Conservation (phyloP, 1,140 invertebrate genomes). For the Drosophila nasuta region DNA sequence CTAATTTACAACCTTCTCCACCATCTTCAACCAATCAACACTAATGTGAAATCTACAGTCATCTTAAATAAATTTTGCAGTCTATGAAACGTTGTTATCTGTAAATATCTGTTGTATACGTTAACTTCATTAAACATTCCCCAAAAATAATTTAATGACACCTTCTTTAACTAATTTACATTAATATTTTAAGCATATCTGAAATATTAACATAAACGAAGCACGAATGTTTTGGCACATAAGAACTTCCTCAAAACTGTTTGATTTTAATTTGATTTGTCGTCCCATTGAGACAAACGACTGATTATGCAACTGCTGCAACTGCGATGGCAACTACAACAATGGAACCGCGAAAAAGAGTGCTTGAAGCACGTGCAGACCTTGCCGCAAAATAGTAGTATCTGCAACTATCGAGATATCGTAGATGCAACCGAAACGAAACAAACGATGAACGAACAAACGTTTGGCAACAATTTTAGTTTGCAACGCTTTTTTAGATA, state of each 20-base stretch:
- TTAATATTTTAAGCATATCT: no score
- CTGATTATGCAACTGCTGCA: constrained; percentile 58
- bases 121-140: no score
- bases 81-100: no score
- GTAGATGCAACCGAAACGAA: constrained; percentile 43
- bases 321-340: constrained; percentile 37
- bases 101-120: no score
- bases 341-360: constrained; percentile 51
- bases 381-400: constrained; percentile 48
- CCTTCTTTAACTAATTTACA: no score
- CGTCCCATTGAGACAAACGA: constrained; percentile 57
- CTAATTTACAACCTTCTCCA: no score
- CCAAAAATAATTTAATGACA: no score
- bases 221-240: not conserved
- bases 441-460: constrained; percentile 16
- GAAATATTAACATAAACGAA: no score
- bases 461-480: constrained; percentile 46
- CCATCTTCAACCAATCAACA: no score
- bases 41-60: no score
- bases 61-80: no score
- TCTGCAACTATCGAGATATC: constrained; percentile 25
- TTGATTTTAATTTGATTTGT: constrained; percentile 64
- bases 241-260: constrained; percentile 23
- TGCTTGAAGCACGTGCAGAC: constrained; percentile 72
- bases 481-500: constrained; percentile 60